Evolutionary conservation across 2,113 vertebrate species (phyloP).

Genomic region (Thinocorus orbignyianus): DNA sequence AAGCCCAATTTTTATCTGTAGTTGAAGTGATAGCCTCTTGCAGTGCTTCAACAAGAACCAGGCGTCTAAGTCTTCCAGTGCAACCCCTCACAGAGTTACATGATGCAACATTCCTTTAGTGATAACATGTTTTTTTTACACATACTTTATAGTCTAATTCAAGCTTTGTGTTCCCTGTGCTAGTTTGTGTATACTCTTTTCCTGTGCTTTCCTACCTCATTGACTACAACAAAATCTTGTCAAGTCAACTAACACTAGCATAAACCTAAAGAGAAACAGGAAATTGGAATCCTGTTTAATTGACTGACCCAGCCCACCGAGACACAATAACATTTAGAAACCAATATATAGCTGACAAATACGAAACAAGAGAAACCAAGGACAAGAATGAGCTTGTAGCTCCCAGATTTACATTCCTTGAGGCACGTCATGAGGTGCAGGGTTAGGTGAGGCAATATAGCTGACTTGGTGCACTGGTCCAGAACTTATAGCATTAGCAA

Average conservation of each 20-base stretch:
- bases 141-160: neutral
- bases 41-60: neutral
- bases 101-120: neutral
- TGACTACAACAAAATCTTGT: neutral
- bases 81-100: neutral
- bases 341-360: neutral
- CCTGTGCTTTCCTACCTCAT: neutral
- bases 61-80: neutral
- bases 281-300: neutral
- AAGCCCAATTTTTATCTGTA: neutral
- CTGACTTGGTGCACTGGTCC: constrained; percentile 72
- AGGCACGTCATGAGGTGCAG: constrained; percentile 80
- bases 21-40: neutral
- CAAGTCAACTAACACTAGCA: neutral
- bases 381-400: neutral
- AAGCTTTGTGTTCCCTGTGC: neutral
- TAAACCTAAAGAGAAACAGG: constrained; percentile 45
- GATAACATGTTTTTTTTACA: neutral
- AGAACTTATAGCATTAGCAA: constrained; percentile 72
- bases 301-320: neutral
- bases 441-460: constrained; percentile 79
- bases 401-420: constrained; percentile 74
- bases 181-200: neutral
- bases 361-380: neutral
- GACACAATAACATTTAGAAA: neutral